Evolutionary conservation across 2,888 invertebrate genomes (phyloP), one percentile per base, ranked within the genome.

Genomic region (Nasonia oneida): DNA sequence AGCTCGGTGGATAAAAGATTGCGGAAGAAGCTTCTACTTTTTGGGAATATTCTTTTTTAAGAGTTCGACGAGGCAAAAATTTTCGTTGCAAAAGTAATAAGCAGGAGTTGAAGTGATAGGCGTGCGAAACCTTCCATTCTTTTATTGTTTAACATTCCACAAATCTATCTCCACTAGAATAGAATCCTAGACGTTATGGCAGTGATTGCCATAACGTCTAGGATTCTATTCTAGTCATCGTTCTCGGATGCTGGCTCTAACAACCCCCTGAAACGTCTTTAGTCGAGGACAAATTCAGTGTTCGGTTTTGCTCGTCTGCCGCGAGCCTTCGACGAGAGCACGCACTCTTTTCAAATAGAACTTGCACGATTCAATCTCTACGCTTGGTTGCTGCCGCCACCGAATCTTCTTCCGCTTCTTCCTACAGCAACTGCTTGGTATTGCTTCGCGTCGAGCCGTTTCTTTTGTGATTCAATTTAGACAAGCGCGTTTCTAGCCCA

Each of bases 281-380:
- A 77, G 53, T 57, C 70, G 77, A 71, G 70, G 53, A 83, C 77
- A 83, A 83, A 83, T 83, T 83, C 77, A 83, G 77, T 57, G 83
- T 77, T 83, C 83, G 77, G 77, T 83, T 83, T 83, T 71, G 77
- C 71, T 77, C 74, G 71, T 15, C 37, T 57, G 6, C 4, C 42
- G 42, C 47, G 42, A 70, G 37, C 37, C 70, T 14, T 2, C 61
- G 47, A 33, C 39, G 47, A 15, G 39, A 12, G 0, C 15, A 15
- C 1, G 37, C 37, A 23, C 53, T 70, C 61, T 47, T 75, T 67
- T 67, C 74, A 47, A 82, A 73, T 18, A n/a, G 39, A 14, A 61
- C 74, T 33, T 23, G 29, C n/a, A 67, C 82, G 77, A 77, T 71
- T 57, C 83, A 83, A 83, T 83, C 83, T 83, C 70, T 77, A 77